These are phyloP conservation scores for Coronaproctus castanopsis DNA, from an alignment of 2,888 invertebrate genomes.

Conservation along the genomic window DNA sequence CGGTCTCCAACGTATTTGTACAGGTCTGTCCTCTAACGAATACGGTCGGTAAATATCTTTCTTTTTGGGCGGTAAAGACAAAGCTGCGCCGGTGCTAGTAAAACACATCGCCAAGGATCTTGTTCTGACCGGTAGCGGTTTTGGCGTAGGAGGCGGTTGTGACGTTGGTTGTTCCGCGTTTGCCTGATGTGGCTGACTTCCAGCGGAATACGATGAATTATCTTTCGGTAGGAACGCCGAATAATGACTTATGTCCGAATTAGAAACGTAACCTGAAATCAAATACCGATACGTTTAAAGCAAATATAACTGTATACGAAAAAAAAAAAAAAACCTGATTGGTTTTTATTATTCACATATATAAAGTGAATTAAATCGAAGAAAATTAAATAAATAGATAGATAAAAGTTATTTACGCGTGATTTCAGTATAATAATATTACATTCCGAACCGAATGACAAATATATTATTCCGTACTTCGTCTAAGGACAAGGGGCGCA, in stretches of 20 bases:
- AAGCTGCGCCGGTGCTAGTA: slow-evolving; percentile 41
- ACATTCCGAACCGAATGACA: no score
- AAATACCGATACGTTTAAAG: no score
- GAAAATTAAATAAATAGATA: no score
- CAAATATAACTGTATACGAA: no score
- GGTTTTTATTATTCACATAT: no score
- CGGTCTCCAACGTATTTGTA: slow-evolving; percentile 55
- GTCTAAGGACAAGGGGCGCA: no score
- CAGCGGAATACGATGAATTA: slow-evolving; percentile 9
- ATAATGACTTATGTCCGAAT: slow-evolving; percentile 53
- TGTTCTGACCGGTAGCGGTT: slow-evolving; percentile 10
- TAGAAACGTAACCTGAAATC: slow-evolving; percentile 42
- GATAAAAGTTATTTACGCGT: no score
- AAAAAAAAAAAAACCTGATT: no score
- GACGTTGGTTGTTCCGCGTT: slow-evolving; percentile 7
- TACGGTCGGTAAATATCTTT: slow-evolving; percentile 80
- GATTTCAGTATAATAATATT: no score
- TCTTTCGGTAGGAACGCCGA: slow-evolving; percentile 45
- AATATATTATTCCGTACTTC: no score
- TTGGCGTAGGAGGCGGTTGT: slow-evolving; percentile 9
- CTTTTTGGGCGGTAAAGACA: slow-evolving; percentile 61
- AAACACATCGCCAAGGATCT: slow-evolving; percentile 66
- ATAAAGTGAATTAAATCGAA: no score
- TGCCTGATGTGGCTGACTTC: slow-evolving; percentile 6
- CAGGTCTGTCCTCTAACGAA: slow-evolving; percentile 44